These are phyloP conservation scores for Megamerina dolium DNA, from an alignment of 2,888 invertebrate genomes.

Conservation along the genomic window DNA sequence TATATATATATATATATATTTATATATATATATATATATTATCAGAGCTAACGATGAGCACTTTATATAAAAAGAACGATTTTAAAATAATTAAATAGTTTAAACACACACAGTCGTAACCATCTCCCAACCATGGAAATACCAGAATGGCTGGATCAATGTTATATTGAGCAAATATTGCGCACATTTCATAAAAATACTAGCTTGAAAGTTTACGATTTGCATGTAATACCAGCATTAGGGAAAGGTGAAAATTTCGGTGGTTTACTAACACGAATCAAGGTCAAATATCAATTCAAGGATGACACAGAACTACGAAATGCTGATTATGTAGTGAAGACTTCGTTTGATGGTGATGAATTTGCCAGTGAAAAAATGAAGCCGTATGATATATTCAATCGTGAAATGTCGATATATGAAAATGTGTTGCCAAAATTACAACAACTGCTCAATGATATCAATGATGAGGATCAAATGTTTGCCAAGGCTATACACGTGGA, in stretches of 20 bases:
- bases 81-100: not conserved
- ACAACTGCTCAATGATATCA: conserved; percentile 29
- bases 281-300: conserved; percentile 24
- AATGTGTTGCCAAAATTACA: conserved; percentile 39
- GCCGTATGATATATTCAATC: conserved; percentile 42
- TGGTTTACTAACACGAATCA: conserved; percentile 33
- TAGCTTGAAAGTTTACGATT: conserved; percentile 22
- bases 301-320: conserved; percentile 10
- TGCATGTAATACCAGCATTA: conserved; percentile 32
- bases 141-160: conserved; percentile 39
- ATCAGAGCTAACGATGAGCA: too few species aligned
- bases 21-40: too few species aligned
- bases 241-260: conserved; percentile 45
- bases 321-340: conserved; percentile 35
- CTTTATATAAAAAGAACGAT: too few species aligned
- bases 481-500: conserved; percentile 39
- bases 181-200: conserved; percentile 29
- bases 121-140: conserved; percentile 20
- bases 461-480: conserved; percentile 35
- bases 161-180: conserved; percentile 33
- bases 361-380: conserved; percentile 34
- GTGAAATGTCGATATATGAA: conserved; percentile 45
- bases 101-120: not conserved
- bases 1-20: too few species aligned
- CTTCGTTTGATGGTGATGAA: conserved; percentile 37